These are phyloP conservation scores for Trichopoda pennipes DNA, from an alignment of 2,888 invertebrate species.

Conservation along the genomic window DNA sequence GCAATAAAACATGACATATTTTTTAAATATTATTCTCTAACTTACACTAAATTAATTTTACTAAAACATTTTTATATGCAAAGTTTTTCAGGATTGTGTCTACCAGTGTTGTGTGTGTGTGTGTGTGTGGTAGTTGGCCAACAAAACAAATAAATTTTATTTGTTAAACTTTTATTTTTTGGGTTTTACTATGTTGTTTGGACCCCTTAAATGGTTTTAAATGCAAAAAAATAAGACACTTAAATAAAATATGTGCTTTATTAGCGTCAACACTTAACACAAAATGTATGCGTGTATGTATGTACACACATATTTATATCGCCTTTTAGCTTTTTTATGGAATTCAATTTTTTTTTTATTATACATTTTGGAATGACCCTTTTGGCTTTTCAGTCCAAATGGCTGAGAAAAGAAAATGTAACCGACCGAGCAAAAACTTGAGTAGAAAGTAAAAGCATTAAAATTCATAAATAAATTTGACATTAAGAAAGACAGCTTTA, in stretches of 20 bases:
- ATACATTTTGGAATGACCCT: slow-evolving; percentile 56
- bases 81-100: slow-evolving; percentile 44
- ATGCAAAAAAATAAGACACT: slow-evolving; percentile 24
- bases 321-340: slow-evolving; percentile 34
- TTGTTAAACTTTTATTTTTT: slow-evolving; percentile 18
- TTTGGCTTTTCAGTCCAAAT: slow-evolving; percentile 42
- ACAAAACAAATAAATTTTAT: slow-evolving; percentile 66
- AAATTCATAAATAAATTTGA: slow-evolving; percentile 68
- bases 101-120: background rate
- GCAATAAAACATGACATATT: slow-evolving; percentile 47
- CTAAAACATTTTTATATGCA: slow-evolving; percentile 67
- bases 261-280: slow-evolving; percentile 68
- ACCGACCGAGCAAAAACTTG: background rate
- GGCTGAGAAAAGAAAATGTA: background rate
- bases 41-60: slow-evolving; percentile 66
- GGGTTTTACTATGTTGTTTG: slow-evolving; percentile 19
- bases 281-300: slow-evolving; percentile 44
- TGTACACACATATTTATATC: background rate
- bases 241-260: slow-evolving; percentile 65
- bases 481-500: slow-evolving; percentile 61
- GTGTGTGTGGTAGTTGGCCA: slow-evolving; percentile 37
- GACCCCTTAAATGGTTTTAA: slow-evolving; percentile 44
- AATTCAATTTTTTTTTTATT: slow-evolving; percentile 24
- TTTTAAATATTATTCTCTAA: slow-evolving; percentile 34
- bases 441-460: slow-evolving; percentile 58